A percentile compares a stretch with the other conserved stretches of the same genome.
Evolutionary conservation across 2,113 vertebrate genomes (phyloP).

Genomic region (Scomber colias): DNA sequence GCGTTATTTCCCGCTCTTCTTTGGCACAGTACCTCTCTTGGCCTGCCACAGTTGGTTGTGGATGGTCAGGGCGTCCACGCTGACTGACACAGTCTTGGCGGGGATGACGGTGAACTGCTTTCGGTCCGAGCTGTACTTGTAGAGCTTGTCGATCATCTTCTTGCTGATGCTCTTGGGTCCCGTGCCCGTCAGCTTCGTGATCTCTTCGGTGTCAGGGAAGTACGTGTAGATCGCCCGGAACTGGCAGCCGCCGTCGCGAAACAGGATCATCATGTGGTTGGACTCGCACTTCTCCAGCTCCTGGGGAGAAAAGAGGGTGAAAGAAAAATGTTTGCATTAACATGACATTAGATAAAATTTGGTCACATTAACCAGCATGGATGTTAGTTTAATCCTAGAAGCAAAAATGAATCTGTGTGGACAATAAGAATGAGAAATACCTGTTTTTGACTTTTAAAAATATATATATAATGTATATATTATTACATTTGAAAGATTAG

Average conservation of each 20-base stretch:
- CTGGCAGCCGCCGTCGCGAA: conserved; percentile 96
- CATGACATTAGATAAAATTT: no score
- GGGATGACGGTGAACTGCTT: conserved; percentile 98
- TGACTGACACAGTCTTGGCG: conserved; percentile 97
- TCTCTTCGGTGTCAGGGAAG: conserved; percentile 93
- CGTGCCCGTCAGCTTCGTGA: conserved; percentile 92
- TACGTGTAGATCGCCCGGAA: conserved; percentile 95
- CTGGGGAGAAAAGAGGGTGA: conserved; percentile 69
- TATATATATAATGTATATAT: no score
- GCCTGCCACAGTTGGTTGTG: conserved; percentile 97
- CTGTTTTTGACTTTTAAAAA: no score
- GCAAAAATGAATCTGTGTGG: neutral
- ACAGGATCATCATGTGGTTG: conserved; percentile 98
- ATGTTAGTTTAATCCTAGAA: no score
- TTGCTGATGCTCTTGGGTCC: conserved; percentile 94
- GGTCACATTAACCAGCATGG: no score
- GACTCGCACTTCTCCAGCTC: conserved; percentile 96
- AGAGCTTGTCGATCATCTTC: conserved; percentile 98
- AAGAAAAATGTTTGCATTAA: neutral
- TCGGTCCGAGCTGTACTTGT: conserved; percentile 97
- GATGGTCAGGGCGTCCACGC: conserved; percentile 96
- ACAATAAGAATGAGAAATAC: neutral
- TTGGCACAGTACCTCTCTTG: conserved; percentile 89
- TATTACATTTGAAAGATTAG: no score
- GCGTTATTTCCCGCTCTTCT: conserved; percentile 86